A percentile compares a stretch with the other conserved stretches of the same genome.
Conservation (phyloP, 1,140 invertebrate genomes). For the Conus betulinus region DNA sequence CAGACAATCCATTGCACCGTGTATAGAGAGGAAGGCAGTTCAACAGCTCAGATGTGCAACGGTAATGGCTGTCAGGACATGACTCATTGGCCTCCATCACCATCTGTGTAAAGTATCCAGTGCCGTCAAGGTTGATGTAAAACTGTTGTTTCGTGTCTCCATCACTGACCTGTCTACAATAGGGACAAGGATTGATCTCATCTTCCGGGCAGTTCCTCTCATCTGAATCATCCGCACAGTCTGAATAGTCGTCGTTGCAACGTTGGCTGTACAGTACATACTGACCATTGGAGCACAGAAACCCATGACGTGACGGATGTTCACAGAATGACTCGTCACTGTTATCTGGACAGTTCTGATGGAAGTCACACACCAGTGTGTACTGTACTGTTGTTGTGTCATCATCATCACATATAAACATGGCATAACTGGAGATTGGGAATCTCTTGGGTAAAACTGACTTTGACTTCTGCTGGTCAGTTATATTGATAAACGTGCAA, state of each 20-base stretch:
- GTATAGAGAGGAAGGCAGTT: neutral
- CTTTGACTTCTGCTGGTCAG: neutral
- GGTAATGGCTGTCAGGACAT: conserved; percentile 18
- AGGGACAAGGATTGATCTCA: neutral
- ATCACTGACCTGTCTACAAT: neutral
- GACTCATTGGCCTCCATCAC: neutral
- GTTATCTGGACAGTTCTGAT: neutral
- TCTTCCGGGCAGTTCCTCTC: neutral
- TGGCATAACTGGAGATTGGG: neutral
- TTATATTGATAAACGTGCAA: neutral
- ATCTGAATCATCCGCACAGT: conserved; percentile 1
- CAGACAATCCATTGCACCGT: neutral
- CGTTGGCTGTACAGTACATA: neutral
- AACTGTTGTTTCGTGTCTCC: neutral
- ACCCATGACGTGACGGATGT: neutral
- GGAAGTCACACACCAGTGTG: conserved; percentile 16
- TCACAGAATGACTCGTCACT: conserved; percentile 7
- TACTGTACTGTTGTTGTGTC: neutral
- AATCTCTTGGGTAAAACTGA: neutral
- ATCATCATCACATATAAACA: neutral
- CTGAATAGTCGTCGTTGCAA: neutral
- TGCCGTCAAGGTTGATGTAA: neutral
- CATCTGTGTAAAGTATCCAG: neutral
- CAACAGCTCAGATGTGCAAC: neutral
- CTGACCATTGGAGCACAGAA: neutral